Percentiles rank a stretch among this genome's conserved stretches.
phyloP scores from a whole-genome alignment of 2,113 vertebrate genomes.

The Chelonoidis abingdonii region DNA sequence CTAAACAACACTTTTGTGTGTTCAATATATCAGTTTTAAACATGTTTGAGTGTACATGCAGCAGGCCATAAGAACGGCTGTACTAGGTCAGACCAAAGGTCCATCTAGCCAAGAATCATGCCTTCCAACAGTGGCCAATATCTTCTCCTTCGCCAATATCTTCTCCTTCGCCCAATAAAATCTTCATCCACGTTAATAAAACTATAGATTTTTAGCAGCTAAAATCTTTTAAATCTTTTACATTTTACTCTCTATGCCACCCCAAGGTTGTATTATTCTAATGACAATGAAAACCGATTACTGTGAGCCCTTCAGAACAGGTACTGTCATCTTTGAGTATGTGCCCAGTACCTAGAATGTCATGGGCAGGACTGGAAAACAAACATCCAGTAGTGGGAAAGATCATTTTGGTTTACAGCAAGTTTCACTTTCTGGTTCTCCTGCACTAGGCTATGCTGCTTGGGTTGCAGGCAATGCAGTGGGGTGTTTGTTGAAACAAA shows the following conservation, averaged over 20 bases:
- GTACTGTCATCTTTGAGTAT: too few species aligned
- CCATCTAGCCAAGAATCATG: too few species aligned
- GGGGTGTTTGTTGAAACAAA: not conserved
- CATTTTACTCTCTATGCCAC: not conserved
- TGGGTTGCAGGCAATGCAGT: not conserved
- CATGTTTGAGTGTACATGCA: not conserved
- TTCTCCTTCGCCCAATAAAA: not conserved
- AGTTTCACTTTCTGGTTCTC: not conserved
- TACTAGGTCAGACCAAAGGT: too few species aligned
- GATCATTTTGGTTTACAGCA: not conserved
- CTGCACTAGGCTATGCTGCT: not conserved
- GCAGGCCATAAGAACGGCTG: too few species aligned
- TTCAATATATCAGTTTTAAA: not conserved
- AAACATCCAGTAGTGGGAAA: not conserved
- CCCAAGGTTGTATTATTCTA: not conserved
- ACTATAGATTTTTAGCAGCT: not conserved
- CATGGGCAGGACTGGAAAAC: not conserved
- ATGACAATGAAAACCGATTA: not conserved
- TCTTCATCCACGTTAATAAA: not conserved
- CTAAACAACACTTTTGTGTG: not conserved
- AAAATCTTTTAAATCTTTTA: not conserved
- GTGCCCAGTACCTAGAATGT: not conserved
- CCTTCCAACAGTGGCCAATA: not conserved
- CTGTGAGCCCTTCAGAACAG: not conserved
- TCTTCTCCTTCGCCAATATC: not conserved